Evolutionary conservation across 2,113 vertebrate species (phyloP).

Genomic region (Megalops atlanticus): DNA sequence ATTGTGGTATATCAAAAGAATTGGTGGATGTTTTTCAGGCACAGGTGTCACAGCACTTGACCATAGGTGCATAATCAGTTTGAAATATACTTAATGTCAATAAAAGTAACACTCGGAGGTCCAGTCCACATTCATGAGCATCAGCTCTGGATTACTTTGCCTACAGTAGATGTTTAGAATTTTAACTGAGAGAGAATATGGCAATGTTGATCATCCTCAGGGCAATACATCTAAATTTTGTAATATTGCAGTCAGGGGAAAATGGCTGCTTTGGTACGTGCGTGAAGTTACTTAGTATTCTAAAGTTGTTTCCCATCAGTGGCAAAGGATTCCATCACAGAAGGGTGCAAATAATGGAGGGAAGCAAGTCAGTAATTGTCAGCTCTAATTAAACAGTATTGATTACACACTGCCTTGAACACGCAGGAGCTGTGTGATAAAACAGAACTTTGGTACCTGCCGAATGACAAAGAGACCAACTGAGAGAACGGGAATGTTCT

Average conservation of each 20-base stretch:
- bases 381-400: slow-evolving; percentile 35
- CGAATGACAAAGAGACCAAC: slow-evolving; percentile 1
- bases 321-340: background rate
- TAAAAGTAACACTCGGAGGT: no score
- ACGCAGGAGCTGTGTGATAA: slow-evolving; percentile 5
- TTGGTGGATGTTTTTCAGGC: no score
- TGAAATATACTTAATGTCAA: no score
- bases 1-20: no score
- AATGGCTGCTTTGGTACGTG: background rate
- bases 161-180: background rate
- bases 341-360: slow-evolving; percentile 22
- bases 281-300: slow-evolving; percentile 8
- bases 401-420: slow-evolving; percentile 1
- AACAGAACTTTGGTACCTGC: background rate
- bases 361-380: slow-evolving; percentile 6
- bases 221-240: background rate
- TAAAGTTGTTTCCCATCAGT: background rate
- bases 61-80: no score
- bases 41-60: no score
- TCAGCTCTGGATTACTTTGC: background rate
- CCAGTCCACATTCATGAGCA: background rate
- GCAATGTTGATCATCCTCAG: background rate
- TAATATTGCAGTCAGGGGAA: background rate
- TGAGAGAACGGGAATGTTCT: background rate
- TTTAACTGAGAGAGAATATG: background rate